phyloP scores from a whole-genome alignment of 92 coral and sea anemone species.

The Phymanthus crucifer region DNA sequence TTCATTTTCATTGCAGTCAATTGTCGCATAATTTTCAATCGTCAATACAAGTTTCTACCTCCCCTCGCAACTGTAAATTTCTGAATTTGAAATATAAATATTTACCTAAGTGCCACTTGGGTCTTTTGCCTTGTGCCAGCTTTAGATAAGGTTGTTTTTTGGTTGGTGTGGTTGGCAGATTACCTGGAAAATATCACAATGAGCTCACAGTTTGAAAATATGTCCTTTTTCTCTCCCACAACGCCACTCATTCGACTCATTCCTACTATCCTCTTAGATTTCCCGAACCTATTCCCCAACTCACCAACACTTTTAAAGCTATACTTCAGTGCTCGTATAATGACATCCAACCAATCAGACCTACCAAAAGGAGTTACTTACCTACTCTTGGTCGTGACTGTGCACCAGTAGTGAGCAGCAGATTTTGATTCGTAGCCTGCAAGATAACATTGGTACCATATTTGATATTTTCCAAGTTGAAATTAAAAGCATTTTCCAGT shows the following conservation, averaged over 20 bases:
- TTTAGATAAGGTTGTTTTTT: constrained; percentile 86
- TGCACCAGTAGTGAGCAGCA: not conserved
- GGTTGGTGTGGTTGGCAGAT: constrained; percentile 83
- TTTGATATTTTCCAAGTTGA: not conserved
- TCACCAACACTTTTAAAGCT: not conserved
- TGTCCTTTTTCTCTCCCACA: no score
- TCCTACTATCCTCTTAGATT: no score
- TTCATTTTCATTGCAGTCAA: no score
- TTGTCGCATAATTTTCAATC: no score
- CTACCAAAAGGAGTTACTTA: not conserved
- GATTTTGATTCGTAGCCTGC: not conserved
- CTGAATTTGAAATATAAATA: no score
- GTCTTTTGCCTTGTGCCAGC: constrained; percentile 87
- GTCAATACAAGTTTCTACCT: no score
- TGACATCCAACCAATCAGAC: not conserved
- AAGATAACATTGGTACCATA: not conserved
- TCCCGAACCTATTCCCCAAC: no score
- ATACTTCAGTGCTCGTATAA: not conserved
- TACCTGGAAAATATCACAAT: constrained; percentile 17
- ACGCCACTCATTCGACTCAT: no score
- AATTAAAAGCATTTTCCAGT: no score
- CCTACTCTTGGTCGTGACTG: constrained; percentile 28
- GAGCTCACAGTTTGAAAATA: no score
- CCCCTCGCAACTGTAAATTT: not conserved
- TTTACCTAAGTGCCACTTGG: constrained; percentile 97